These are phyloP conservation scores for Lacanobia oleracea DNA, from an alignment of 2,888 invertebrate species.

Conservation along the genomic window DNA sequence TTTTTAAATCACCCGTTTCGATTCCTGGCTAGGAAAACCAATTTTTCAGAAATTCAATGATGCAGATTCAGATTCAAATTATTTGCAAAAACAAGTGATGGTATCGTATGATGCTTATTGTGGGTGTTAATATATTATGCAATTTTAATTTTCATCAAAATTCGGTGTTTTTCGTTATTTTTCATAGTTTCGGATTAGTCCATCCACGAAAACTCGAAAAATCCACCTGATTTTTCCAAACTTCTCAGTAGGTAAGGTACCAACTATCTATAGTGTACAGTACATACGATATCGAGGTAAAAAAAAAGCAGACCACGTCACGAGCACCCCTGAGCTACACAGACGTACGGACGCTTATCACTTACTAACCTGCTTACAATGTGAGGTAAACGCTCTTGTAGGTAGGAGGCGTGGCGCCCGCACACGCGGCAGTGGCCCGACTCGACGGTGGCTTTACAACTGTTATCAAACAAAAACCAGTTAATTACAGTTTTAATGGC, in stretches of 20 bases:
- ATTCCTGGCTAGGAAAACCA: no score
- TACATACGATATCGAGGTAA: neutral
- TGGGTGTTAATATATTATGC: no score
- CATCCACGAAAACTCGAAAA: no score
- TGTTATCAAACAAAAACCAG: constrained; percentile 72
- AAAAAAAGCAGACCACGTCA: neutral
- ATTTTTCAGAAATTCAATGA: no score
- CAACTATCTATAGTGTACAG: neutral
- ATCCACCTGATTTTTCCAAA: neutral
- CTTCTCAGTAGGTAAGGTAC: neutral
- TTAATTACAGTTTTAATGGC: constrained; percentile 81
- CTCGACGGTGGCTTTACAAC: constrained; percentile 37
- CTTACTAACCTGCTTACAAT: constrained; percentile 55
- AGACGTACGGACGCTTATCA: constrained; percentile 5
- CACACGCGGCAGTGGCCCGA: constrained; percentile 9
- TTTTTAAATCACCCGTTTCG: no score
- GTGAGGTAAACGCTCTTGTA: constrained; percentile 17
- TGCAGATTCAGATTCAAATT: no score
- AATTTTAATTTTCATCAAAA: no score
- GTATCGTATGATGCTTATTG: no score
- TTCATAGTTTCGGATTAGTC: no score
- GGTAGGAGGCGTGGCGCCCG: constrained; percentile 1
- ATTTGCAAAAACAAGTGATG: no score
- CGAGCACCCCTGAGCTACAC: neutral
- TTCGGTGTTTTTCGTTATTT: no score